Conservation (phyloP, 2,113 vertebrate species). For the Forbesichthys papilliferus region DNA sequence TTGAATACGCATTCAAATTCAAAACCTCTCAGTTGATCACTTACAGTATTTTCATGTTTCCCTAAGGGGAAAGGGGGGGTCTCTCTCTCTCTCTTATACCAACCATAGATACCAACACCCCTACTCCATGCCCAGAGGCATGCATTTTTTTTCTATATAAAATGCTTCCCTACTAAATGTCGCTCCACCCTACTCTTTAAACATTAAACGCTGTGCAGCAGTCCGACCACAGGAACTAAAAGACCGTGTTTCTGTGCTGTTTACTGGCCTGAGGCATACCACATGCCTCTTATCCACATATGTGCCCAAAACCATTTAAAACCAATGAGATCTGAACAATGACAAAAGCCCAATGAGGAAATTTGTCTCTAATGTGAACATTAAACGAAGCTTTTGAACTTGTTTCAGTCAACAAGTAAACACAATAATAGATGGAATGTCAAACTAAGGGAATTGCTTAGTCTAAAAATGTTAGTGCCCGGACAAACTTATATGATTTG, state of each 20-base stretch:
- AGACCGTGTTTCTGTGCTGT: slow-evolving; percentile 66
- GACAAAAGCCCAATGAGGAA: slow-evolving; percentile 35
- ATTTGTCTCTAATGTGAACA: slow-evolving; percentile 31
- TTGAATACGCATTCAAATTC: no score
- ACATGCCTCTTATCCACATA: slow-evolving; percentile 60
- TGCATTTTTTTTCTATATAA: slow-evolving; percentile 59
- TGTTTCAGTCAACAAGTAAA: background rate
- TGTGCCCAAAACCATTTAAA: slow-evolving; percentile 38
- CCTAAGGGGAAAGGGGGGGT: background rate
- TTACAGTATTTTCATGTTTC: background rate
- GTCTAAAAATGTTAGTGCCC: background rate
- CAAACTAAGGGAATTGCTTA: background rate
- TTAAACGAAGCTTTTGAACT: background rate
- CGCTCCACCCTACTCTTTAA: slow-evolving; percentile 79
- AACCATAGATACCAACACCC: slow-evolving; percentile 27
- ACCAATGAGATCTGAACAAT: slow-evolving; percentile 41
- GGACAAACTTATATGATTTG: background rate
- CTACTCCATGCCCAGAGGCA: slow-evolving; percentile 66
- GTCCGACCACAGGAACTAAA: slow-evolving; percentile 65
- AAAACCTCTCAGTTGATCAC: slow-evolving; percentile 5
- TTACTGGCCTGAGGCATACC: slow-evolving; percentile 61
- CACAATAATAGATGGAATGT: background rate
- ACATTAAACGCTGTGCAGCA: slow-evolving; percentile 73
- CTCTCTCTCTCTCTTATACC: slow-evolving; percentile 33
- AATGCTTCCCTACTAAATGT: slow-evolving; percentile 75